Evolutionary conservation across 2,113 vertebrate species (phyloP).

Genomic region (Trogon surrucura): DNA sequence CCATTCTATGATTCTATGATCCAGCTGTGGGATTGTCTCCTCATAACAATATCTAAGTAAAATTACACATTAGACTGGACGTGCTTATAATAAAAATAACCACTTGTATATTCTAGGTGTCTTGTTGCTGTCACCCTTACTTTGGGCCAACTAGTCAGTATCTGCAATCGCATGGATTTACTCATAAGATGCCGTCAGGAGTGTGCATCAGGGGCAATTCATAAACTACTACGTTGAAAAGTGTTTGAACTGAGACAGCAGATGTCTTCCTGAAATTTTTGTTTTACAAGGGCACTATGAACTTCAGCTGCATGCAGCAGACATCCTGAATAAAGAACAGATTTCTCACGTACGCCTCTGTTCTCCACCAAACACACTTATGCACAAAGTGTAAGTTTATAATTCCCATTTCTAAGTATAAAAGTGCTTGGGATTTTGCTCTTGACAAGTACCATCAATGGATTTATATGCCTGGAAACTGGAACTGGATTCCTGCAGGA

Average conservation of each 20-base stretch:
- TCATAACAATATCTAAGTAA: neutral
- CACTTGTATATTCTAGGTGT: neutral
- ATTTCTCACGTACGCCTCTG: neutral
- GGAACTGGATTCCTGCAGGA: neutral
- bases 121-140: neutral
- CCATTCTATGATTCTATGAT: too few relatives aligned
- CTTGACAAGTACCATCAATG: neutral
- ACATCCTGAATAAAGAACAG: slow-evolving; percentile 27
- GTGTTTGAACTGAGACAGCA: neutral
- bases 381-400: neutral
- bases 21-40: too few relatives aligned
- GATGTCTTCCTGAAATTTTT: neutral
- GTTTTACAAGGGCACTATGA: neutral
- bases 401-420: neutral
- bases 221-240: neutral
- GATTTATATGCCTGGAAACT: neutral
- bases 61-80: neutral
- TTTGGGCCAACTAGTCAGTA: neutral
- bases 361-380: neutral
- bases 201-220: neutral
- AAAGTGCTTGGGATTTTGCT: neutral
- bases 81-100: neutral
- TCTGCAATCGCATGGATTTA: neutral
- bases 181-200: neutral
- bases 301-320: neutral